Evolutionary conservation across 2,888 invertebrate species (phyloP).

Genomic region (Drosophila parthenogenetica): DNA sequence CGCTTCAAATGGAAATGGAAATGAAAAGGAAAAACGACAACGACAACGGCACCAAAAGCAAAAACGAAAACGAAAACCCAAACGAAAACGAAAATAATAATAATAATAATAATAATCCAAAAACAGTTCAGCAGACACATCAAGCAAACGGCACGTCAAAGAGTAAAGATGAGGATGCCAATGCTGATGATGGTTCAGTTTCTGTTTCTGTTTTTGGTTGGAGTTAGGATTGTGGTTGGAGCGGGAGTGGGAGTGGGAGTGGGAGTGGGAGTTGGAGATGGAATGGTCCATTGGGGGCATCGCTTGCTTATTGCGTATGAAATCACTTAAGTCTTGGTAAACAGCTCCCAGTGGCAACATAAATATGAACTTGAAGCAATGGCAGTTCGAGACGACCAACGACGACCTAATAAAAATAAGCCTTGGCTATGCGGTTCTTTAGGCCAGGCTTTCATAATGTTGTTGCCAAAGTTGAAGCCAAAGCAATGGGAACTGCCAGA

Average conservation of each 20-base stretch:
- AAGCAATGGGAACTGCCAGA: conserved; percentile 11
- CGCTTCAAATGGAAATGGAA: conserved; percentile 40
- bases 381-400: conserved; percentile 17
- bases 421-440: conserved; percentile 20
- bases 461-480: conserved; percentile 15
- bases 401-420: conserved; percentile 40
- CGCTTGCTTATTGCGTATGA: conserved; percentile 58
- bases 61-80: conserved; percentile 16
- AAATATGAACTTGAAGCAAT: conserved; percentile 66
- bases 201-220: conserved; percentile 14
- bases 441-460: conserved; percentile 13
- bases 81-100: conserved; percentile 35
- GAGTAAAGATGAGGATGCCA: conserved; percentile 9
- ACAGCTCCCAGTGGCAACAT: conserved; percentile 76
- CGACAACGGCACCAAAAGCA: conserved; percentile 9
- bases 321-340: conserved; percentile 76
- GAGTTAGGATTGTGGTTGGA: background rate
- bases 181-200: conserved; percentile 24
- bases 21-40: conserved; percentile 28
- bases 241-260: background rate
- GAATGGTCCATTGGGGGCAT: conserved; percentile 43
- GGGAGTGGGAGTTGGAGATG: background rate
- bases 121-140: conserved; percentile 62
- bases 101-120: conserved; percentile 71
- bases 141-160: conserved; percentile 46